phyloP scores from a whole-genome alignment of 2,797 vertebrate species.

The Streptopelia turtur region DNA sequence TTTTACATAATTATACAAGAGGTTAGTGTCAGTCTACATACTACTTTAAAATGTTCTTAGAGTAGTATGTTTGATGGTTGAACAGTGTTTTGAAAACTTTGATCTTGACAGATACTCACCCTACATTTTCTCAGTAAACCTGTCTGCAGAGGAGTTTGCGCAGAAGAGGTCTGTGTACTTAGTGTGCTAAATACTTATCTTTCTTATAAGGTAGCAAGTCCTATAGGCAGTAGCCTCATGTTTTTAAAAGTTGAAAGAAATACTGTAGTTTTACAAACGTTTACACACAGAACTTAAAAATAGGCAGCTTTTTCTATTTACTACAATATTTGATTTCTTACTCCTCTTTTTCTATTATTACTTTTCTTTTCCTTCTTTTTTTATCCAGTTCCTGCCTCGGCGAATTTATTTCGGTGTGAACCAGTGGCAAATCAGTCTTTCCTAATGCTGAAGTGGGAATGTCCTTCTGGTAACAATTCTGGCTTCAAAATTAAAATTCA shows the following conservation, averaged over 20 bases:
- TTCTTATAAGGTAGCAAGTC: neutral
- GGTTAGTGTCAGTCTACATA: neutral
- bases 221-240: neutral
- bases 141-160: neutral
- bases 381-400: constrained; percentile 52
- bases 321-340: neutral
- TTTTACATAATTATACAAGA: neutral
- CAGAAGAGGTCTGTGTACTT: neutral
- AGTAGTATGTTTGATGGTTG: neutral
- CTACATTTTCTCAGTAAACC: neutral
- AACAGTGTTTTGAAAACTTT: neutral
- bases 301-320: neutral
- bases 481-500: constrained; percentile 65
- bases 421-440: constrained; percentile 36
- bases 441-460: constrained; percentile 70
- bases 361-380: neutral
- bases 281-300: neutral
- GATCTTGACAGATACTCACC: neutral
- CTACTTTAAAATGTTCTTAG: neutral
- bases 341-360: accelerated
- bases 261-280: neutral
- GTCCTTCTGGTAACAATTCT: constrained; percentile 61
- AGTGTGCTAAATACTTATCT: neutral
- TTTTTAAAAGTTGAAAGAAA: neutral
- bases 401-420: constrained; percentile 57